Percentiles rank a stretch among this genome's conserved stretches.
Evolutionary conservation across 2,888 invertebrate genomes (phyloP).

Genomic region (Microplitis deprimator): DNA sequence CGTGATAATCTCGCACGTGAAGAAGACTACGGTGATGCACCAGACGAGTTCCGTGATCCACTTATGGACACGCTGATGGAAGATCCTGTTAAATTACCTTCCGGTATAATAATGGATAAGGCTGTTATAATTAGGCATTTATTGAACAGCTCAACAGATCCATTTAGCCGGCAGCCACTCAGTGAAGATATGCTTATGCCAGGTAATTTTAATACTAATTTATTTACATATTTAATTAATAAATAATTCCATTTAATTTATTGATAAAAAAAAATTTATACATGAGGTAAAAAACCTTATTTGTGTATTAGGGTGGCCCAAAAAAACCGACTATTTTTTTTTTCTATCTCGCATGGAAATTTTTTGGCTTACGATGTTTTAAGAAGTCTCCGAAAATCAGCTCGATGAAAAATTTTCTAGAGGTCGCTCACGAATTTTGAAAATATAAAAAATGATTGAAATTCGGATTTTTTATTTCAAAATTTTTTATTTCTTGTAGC

Average conservation of each 20-base stretch:
- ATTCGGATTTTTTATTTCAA: too few relatives aligned
- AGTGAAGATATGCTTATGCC: conserved; percentile 94
- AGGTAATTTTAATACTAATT: conserved; percentile 73
- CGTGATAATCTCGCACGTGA: conserved; percentile 89
- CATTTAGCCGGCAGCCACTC: conserved; percentile 96
- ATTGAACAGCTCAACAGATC: conserved; percentile 96
- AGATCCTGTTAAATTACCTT: conserved; percentile 93
- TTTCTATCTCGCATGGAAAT: too few relatives aligned
- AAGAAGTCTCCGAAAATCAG: too few relatives aligned
- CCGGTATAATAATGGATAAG: conserved; percentile 92
- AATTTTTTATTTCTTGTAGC: too few relatives aligned
- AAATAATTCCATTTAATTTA: not conserved
- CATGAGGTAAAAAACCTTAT: too few relatives aligned
- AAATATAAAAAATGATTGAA: too few relatives aligned
- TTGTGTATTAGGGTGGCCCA: too few relatives aligned
- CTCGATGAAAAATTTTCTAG: too few relatives aligned
- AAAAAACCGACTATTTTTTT: too few relatives aligned
- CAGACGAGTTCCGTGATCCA: conserved; percentile 96
- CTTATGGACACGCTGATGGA: conserved; percentile 98
- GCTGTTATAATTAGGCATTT: conserved; percentile 94
- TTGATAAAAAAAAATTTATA: not conserved
- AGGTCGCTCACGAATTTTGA: too few relatives aligned
- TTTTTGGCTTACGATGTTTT: too few relatives aligned
- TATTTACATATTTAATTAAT: conserved; percentile 57
- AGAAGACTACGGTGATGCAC: conserved; percentile 94